Conservation (phyloP, 2,888 invertebrate genomes). For the Furcula furcula region DNA sequence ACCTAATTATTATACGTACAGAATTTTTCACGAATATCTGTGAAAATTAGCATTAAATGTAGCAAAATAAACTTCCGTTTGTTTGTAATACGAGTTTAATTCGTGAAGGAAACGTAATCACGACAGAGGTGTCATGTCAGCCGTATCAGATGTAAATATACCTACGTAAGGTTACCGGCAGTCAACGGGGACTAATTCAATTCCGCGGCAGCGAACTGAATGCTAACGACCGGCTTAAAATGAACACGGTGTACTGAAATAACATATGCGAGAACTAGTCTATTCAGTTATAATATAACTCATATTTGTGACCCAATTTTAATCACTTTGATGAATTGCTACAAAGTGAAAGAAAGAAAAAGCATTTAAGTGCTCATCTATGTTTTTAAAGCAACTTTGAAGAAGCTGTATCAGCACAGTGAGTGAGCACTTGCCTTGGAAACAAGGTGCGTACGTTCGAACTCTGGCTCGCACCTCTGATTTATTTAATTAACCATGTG, state of each 20-base stretch:
- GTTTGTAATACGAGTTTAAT: slow-evolving; percentile 16
- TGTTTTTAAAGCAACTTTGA: too few relatives aligned
- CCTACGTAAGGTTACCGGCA: slow-evolving; percentile 37
- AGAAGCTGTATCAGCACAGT: too few relatives aligned
- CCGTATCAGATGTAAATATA: slow-evolving; percentile 26
- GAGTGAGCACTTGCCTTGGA: too few relatives aligned
- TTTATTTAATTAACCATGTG: too few relatives aligned
- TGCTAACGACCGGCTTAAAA: slow-evolving; percentile 46
- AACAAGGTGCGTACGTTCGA: too few relatives aligned
- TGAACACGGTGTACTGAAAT: slow-evolving; percentile 40
- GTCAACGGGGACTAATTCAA: slow-evolving; percentile 47
- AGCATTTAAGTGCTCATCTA: too few relatives aligned
- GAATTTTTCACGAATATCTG: not conserved
- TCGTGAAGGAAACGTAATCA: slow-evolving; percentile 31
- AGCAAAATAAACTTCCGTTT: not conserved
- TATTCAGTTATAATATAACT: slow-evolving; percentile 26
- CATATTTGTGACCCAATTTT: slow-evolving; percentile 15
- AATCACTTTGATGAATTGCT: slow-evolving; percentile 5
- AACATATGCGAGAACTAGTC: slow-evolving; percentile 29
- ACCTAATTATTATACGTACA: slow-evolving; percentile 21
- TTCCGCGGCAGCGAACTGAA: slow-evolving; percentile 42
- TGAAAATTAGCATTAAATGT: too few relatives aligned
- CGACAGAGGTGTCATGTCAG: slow-evolving; percentile 28
- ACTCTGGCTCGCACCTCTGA: too few relatives aligned
- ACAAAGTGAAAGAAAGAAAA: too few relatives aligned